Evolutionary conservation across 2,797 vertebrate species (phyloP), one percentile per base, ranked within the genome.

Genomic region (Mormyrus proboscirostris): DNA sequence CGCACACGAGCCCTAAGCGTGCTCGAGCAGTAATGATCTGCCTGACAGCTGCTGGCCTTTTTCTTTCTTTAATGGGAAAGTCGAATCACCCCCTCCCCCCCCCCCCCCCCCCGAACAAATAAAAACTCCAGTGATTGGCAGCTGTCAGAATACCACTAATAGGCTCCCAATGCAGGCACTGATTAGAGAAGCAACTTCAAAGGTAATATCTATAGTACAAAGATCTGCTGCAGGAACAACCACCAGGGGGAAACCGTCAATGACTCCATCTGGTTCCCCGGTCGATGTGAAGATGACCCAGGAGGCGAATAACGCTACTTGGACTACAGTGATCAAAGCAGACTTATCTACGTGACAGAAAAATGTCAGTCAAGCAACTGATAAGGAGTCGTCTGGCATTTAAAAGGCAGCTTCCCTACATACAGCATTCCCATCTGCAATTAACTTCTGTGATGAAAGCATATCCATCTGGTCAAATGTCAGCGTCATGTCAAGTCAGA

Each of bases 31-130:
- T 49, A 83, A 83, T 50, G 22, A 84, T 8, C 4, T 12, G 3
- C 82, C n/a, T 50, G 47, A 50, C 47, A 50, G 47, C 82, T 22
- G n/a, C 19, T 25, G n/a, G 82, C n/a, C 79, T 50, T 50, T 89
- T 29, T 89, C 50, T 65, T 86, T 89, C 44, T 91, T 89, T 92
- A 92, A 90, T 91, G 89, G 90, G 90, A 92, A 91, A 91, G 90
- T 9, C 19, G 22, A n/a, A n/a, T n/a, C n/a, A n/a, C n/a, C n/a
- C n/a, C n/a, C n/a, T n/a, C n/a, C n/a, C n/a, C n/a, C n/a, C 22
- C 69, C 22, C 33, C 12, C 53, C 53, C 41, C 33, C 8, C 47
- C 2, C 4, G 19, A n/a, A 50, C 16, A 84, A 50, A 84, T 50
- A 84, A 84, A 47, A 50, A 51, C 82, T 49, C 47, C 82, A 84